Percentiles rank a stretch among this genome's conserved stretches.
phyloP scores from a whole-genome alignment of 2,113 vertebrate genomes.

The Lamprotornis superbus region DNA sequence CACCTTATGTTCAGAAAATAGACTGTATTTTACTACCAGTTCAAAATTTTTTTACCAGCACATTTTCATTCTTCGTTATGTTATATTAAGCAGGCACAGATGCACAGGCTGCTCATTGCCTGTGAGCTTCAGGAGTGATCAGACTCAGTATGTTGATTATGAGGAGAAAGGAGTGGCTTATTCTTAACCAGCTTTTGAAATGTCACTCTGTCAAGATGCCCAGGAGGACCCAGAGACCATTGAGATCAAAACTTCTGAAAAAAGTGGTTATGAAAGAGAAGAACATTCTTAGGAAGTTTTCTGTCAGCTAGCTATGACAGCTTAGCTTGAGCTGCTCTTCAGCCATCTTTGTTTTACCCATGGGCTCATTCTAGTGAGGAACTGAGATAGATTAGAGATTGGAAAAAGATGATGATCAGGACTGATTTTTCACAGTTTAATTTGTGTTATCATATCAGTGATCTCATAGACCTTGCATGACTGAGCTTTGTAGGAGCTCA shows the following conservation, averaged over 20 bases:
- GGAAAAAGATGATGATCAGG: neutral
- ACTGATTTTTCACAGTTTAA: neutral
- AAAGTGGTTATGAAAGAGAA: neutral
- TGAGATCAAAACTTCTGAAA: neutral
- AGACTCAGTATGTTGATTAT: neutral
- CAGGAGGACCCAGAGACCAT: neutral
- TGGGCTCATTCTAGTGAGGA: neutral
- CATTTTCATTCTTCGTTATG: neutral
- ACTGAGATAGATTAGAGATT: neutral
- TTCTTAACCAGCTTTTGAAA: neutral
- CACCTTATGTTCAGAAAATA: conserved; percentile 2
- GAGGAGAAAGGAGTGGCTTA: neutral
- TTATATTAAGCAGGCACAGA: neutral
- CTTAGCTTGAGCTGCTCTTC: neutral
- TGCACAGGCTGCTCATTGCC: neutral
- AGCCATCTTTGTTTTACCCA: neutral
- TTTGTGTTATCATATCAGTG: neutral
- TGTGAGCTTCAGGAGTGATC: neutral
- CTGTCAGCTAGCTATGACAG: neutral
- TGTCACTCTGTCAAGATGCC: neutral
- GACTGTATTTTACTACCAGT: neutral
- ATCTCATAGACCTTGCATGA: neutral
- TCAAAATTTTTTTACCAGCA: neutral
- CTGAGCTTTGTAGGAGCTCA: neutral
- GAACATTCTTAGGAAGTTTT: neutral